Base-by-base conservation (phyloP, 2,888 invertebrate genomes). In the Xestoiulus laeticollis region DNA sequence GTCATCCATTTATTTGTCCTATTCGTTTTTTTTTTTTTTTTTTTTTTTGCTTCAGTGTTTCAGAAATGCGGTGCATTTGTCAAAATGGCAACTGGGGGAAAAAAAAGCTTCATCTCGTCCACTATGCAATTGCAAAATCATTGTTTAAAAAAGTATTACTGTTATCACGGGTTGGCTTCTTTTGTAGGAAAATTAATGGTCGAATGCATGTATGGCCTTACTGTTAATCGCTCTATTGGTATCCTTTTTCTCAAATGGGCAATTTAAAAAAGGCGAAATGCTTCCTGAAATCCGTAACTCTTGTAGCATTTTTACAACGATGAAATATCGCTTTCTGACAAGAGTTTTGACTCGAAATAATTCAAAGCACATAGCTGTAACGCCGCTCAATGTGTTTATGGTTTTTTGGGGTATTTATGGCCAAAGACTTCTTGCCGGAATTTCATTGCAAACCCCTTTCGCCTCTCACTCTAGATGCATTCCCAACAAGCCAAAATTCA, bases 271-370 rank as follows among this genome's bases (percentile, higher is more conserved):
- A 22, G 3, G 59, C 6, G 22, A 59, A 59, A 59, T 59, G 59
- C 59, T 59, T 59, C 59, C 59, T 59, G 59, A 59, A 59, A 59
- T 48, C 48, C 59, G 8, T n/a, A 59, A 59, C 59, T 59, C 59
- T 59, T 59, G n/a, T 59, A 22, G 22, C 8, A 6, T 59, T 22
- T 59, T 59, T 22, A 22, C 59, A n/a, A 6, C 19, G 22, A 22
- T 59, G 59, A 59, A 59, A 59, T 59, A 59, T 59, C 8, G 59
- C 22, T 59, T 59, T 59, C 59, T 59, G 59, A 59, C 59, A 59
- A 59, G 22, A 22, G 22, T 59, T 59, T 59, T 22, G 5, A 59
- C 59, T 59, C 59, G 22, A 59, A 59, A 59, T 59, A 59, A 59
- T 59, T 59, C 59, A 59, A 22, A 59, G 59, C 22, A n/a, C 59